A percentile compares a stretch with the other conserved stretches of the same genome.
phyloP scores from a whole-genome alignment of 53 echinoderm and acorn worm species.

The Pentamera pediparva region DNA sequence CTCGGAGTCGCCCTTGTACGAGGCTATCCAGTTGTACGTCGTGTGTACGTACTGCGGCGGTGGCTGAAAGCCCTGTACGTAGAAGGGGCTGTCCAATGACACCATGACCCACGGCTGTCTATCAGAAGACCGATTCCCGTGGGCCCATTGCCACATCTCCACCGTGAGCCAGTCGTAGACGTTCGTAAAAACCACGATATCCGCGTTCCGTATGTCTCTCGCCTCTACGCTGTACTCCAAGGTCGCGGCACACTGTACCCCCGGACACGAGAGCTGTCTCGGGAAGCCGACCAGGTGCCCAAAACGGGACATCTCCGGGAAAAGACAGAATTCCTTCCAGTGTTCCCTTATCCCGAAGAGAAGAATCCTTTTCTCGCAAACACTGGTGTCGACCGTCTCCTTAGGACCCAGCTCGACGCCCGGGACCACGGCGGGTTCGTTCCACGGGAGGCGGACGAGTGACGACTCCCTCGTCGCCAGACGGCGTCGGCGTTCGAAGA shows the following conservation, averaged over 20 bases:
- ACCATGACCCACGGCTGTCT: conserved; percentile 7
- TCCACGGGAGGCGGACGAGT: background rate
- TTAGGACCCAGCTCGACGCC: background rate
- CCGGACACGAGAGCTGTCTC: background rate
- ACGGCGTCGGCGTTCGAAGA: too few relatives aligned
- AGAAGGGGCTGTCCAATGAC: conserved; percentile 10
- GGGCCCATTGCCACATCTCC: conserved; percentile 2
- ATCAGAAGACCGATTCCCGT: conserved; percentile 10
- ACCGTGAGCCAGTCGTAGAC: conserved; percentile 3
- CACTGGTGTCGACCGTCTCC: too few relatives aligned
- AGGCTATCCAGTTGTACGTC: conserved; percentile 9
- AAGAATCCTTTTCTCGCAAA: background rate
- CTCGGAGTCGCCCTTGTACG: conserved; percentile 7
- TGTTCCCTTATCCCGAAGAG: conserved; percentile 14
- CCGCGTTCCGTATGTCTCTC: background rate
- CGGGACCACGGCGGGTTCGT: background rate
- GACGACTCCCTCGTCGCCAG: too few relatives aligned
- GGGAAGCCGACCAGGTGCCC: conserved; percentile 5
- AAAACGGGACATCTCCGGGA: conserved; percentile 4
- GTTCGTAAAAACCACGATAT: conserved; percentile 12
- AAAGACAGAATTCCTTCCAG: conserved; percentile 7
- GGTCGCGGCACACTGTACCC: background rate
- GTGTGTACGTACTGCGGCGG: background rate
- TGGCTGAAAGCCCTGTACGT: background rate
- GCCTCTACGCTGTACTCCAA: background rate